A percentile compares a stretch with the other conserved stretches of the same genome.
Conservation (phyloP, 2,888 invertebrate species). For the Boloria selene region DNA sequence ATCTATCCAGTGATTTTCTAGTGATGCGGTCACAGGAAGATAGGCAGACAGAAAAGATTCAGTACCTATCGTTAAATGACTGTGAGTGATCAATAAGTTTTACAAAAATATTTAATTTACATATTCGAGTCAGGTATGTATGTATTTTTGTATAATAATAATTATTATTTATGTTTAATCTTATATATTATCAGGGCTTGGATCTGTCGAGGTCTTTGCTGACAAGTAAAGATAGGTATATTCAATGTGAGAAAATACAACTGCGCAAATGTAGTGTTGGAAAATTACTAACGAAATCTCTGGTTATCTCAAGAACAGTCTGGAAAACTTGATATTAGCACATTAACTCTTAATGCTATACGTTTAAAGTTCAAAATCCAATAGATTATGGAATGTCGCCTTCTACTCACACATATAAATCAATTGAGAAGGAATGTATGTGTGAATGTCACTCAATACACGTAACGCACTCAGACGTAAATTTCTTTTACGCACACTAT, state of each 20-base stretch:
- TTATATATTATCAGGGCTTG: not conserved
- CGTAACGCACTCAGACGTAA: not conserved
- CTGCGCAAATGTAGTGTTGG: constrained; percentile 27
- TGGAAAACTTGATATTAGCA: not conserved
- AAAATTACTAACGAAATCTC: constrained; percentile 30
- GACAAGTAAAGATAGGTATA: constrained; percentile 5
- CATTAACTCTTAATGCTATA: not conserved
- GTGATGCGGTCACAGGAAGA: no score
- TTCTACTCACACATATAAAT: constrained; percentile 4
- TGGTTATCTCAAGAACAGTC: constrained; percentile 18
- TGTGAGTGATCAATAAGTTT: no score
- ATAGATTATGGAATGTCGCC: not conserved
- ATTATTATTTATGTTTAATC: no score
- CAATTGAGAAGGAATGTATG: not conserved
- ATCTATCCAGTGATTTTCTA: no score
- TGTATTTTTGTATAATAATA: no score
- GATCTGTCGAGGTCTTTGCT: not conserved
- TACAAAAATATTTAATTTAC: no score
- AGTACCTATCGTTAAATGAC: no score
- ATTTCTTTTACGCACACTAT: not conserved
- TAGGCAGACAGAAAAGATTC: no score
- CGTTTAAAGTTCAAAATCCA: not conserved
- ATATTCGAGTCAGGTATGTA: no score
- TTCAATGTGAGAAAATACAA: constrained; percentile 2
- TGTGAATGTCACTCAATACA: not conserved